Conservation (phyloP, 2,888 invertebrate species). For the Parnassius apollo region DNA sequence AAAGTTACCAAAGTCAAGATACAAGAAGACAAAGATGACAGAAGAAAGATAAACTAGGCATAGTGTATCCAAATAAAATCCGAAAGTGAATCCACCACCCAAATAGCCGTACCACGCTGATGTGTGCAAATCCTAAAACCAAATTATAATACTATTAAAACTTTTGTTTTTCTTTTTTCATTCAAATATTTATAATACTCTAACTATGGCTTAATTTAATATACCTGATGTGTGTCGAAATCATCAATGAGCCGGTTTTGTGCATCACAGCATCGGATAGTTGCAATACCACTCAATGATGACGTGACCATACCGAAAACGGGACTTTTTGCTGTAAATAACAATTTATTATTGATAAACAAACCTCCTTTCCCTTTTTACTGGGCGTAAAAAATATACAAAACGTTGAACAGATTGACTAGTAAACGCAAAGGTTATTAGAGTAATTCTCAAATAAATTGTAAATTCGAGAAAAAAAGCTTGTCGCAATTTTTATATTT, state of each 20-base stretch:
- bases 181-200: background rate
- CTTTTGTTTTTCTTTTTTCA: no score
- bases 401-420: no score
- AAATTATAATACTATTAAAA: background rate
- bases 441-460: no score
- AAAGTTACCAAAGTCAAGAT: conserved; percentile 66
- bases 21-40: conserved; percentile 84
- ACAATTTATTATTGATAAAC: background rate
- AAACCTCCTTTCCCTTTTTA: background rate
- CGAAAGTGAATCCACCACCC: conserved; percentile 83
- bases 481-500: no score
- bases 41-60: conserved; percentile 83
- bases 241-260: conserved; percentile 83
- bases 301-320: conserved; percentile 89
- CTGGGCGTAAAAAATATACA: no score
- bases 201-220: no score
- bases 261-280: conserved; percentile 86
- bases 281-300: conserved; percentile 87
- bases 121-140: conserved; percentile 82
- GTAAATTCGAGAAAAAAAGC: no score
- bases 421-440: no score
- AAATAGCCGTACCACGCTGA: conserved; percentile 85
- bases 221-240: conserved; percentile 81
- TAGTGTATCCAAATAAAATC: conserved; percentile 84
- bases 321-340: conserved; percentile 85